phyloP scores from a whole-genome alignment of 2,888 invertebrate species.

The Rugalucina vietnamica region DNA sequence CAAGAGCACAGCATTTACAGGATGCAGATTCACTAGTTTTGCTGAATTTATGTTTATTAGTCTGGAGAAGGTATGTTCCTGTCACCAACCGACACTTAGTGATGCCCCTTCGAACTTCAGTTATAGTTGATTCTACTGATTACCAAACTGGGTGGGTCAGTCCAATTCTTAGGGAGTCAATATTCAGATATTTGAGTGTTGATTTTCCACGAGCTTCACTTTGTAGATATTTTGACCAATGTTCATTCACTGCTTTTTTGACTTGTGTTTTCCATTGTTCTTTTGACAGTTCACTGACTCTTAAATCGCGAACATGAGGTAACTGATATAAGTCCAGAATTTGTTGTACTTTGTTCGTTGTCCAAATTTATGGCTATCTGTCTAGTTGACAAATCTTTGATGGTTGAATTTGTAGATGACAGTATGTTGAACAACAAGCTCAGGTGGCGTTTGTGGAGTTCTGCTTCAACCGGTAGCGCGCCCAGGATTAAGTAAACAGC shows the following conservation, averaged over 20 bases:
- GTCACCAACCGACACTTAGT: constrained; percentile 17
- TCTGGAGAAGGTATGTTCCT: constrained; percentile 7
- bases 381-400: background rate
- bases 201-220: background rate
- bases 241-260: background rate
- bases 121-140: background rate
- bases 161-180: background rate
- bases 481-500: constrained; percentile 10
- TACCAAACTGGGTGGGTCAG: constrained; percentile 8
- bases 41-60: constrained; percentile 1
- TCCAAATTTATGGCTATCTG: background rate
- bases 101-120: constrained; percentile 9
- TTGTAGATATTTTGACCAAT: background rate
- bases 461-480: constrained; percentile 9
- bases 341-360: background rate
- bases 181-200: background rate
- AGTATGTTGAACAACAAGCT: background rate
- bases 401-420: background rate
- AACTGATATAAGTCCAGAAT: background rate
- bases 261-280: background rate
- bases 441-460: background rate
- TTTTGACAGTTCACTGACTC: background rate
- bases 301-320: background rate
- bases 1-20: background rate
- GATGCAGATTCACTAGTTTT: background rate